phyloP scores from a whole-genome alignment of 2,888 invertebrate species.

The Synergus gifuensis region DNA sequence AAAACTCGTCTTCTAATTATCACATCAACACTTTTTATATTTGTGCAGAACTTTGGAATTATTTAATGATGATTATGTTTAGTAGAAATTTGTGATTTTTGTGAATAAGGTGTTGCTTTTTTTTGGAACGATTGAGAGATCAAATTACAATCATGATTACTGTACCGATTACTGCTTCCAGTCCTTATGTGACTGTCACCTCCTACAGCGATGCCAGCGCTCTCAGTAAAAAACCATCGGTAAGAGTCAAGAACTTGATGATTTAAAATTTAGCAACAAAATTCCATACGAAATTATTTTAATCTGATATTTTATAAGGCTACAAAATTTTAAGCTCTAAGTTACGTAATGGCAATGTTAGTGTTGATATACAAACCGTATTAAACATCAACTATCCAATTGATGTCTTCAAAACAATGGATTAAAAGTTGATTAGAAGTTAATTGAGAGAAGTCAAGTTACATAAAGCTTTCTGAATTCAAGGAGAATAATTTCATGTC shows the following conservation, averaged over 20 bases:
- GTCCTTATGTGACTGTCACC: slow-evolving; percentile 71
- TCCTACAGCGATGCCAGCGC: slow-evolving; percentile 75
- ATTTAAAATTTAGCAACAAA: neutral
- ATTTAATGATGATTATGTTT: neutral
- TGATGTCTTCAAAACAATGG: neutral
- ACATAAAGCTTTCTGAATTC: too few species aligned
- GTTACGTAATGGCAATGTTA: neutral
- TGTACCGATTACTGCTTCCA: slow-evolving; percentile 70
- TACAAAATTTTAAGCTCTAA: neutral
- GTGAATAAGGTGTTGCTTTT: slow-evolving; percentile 7
- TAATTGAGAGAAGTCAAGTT: neutral
- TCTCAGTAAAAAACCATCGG: slow-evolving; percentile 69
- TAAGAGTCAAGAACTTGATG: slow-evolving; percentile 58
- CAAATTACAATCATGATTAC: slow-evolving; percentile 69
- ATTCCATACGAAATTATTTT: too few species aligned
- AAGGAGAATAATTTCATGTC: too few species aligned
- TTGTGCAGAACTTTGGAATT: neutral
- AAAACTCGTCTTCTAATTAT: neutral
- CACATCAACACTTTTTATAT: neutral
- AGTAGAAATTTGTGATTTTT: neutral
- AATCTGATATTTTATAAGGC: neutral
- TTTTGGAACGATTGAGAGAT: neutral
- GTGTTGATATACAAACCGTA: neutral
- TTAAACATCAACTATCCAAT: neutral
- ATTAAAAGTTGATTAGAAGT: neutral